phyloP scores from a whole-genome alignment of 2,113 vertebrate species.

The Jacana jacana region DNA sequence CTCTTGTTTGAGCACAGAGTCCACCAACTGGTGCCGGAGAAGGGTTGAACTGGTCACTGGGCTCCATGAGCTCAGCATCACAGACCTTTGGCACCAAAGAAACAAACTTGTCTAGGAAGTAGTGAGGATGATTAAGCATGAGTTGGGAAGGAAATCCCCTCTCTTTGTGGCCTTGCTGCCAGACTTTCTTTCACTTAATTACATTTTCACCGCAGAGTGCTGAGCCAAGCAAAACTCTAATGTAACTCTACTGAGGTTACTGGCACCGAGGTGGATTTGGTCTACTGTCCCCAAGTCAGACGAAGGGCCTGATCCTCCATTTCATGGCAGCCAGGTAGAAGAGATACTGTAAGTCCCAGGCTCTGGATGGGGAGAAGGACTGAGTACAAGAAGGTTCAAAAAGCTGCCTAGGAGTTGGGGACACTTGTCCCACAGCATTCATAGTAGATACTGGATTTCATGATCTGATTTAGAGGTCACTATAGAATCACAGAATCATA shows the following conservation, averaged over 20 bases:
- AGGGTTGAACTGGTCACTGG: not conserved
- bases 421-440: accelerated
- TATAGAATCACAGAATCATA: too few species aligned
- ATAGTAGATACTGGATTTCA: not conserved
- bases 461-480: not conserved
- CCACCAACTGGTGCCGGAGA: not conserved
- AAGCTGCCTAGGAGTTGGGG: not conserved
- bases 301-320: not conserved
- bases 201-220: not conserved
- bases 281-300: not conserved
- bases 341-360: not conserved
- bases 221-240: not conserved
- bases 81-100: not conserved
- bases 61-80: not conserved
- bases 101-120: not conserved
- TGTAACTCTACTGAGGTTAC: not conserved
- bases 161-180: not conserved
- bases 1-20: not conserved
- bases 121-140: not conserved
- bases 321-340: not conserved
- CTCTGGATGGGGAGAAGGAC: not conserved
- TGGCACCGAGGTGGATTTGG: not conserved
- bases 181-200: not conserved
- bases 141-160: not conserved
- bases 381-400: not conserved